Evolutionary conservation across 2,113 vertebrate genomes (phyloP).

Genomic region (Spheniscus mendiculus): DNA sequence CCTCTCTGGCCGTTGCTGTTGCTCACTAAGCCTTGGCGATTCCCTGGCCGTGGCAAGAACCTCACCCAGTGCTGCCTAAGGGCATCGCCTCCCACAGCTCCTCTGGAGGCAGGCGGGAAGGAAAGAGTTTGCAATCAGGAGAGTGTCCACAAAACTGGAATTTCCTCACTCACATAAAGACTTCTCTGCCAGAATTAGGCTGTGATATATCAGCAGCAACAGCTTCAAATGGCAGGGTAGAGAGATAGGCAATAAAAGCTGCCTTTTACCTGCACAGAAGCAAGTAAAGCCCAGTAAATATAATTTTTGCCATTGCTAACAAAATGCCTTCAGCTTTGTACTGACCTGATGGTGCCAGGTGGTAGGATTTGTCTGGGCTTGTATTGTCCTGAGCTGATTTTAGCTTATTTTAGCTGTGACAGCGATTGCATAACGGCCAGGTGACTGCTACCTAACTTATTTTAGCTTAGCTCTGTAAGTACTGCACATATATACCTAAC

Average conservation of each 20-base stretch:
- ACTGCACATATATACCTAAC: not conserved
- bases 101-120: not conserved
- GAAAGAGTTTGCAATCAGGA: not conserved
- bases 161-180: too few species aligned
- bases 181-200: not conserved
- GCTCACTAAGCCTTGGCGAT: not conserved
- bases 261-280: not conserved
- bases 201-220: not conserved
- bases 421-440: rapidly evolving
- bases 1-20: not conserved
- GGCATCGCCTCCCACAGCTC: not conserved
- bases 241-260: too few species aligned
- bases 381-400: not conserved
- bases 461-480: not conserved
- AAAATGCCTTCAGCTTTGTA: not conserved
- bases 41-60: not conserved
- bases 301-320: not conserved
- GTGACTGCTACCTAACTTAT: not conserved
- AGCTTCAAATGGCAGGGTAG: not conserved
- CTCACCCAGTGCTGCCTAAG: not conserved
- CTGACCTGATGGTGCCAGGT: not conserved
- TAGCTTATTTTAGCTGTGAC: not conserved
- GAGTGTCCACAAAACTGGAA: rapidly evolving
- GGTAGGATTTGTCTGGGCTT: not conserved
- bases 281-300: not conserved